phyloP scores from a whole-genome alignment of 2,888 invertebrate genomes.

The Limenitis camilla region DNA sequence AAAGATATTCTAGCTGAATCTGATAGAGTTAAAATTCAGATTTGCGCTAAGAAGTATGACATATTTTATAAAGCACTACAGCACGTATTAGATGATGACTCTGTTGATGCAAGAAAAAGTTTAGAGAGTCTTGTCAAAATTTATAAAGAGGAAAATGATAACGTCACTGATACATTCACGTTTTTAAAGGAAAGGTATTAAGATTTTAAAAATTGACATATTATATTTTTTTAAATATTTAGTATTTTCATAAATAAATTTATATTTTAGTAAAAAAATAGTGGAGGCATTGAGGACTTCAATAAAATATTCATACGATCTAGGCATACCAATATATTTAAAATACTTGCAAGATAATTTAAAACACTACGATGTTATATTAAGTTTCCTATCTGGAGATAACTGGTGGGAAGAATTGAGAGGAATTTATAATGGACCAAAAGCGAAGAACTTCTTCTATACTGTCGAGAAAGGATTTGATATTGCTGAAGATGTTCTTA shows the following conservation, averaged over 20 bases:
- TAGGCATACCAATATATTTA: constrained; percentile 51
- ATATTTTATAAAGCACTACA: constrained; percentile 41
- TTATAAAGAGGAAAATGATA: constrained; percentile 18
- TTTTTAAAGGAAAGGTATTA: constrained; percentile 47
- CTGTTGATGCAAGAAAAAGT: constrained; percentile 34
- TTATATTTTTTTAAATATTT: not conserved
- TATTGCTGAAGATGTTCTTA: constrained; percentile 49
- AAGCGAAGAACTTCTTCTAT: constrained; percentile 44
- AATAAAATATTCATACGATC: constrained; percentile 51
- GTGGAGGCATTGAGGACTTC: constrained; percentile 39
- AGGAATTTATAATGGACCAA: constrained; percentile 45
- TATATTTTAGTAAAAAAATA: constrained; percentile 43
- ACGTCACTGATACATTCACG: constrained; percentile 36
- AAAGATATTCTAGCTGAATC: constrained; percentile 45
- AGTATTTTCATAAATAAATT: not conserved
- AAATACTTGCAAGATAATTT: constrained; percentile 56
- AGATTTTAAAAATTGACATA: not conserved
- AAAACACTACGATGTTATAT: constrained; percentile 46
- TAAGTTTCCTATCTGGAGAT: constrained; percentile 50
- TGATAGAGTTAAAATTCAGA: constrained; percentile 40
- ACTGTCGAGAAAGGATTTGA: constrained; percentile 50
- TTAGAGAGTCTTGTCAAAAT: constrained; percentile 36
- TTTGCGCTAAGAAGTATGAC: constrained; percentile 51
- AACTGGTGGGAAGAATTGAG: constrained; percentile 59
- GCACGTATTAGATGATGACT: constrained; percentile 36